phyloP scores from a whole-genome alignment of 2,797 vertebrate species.

The Enoplosus armatus region DNA sequence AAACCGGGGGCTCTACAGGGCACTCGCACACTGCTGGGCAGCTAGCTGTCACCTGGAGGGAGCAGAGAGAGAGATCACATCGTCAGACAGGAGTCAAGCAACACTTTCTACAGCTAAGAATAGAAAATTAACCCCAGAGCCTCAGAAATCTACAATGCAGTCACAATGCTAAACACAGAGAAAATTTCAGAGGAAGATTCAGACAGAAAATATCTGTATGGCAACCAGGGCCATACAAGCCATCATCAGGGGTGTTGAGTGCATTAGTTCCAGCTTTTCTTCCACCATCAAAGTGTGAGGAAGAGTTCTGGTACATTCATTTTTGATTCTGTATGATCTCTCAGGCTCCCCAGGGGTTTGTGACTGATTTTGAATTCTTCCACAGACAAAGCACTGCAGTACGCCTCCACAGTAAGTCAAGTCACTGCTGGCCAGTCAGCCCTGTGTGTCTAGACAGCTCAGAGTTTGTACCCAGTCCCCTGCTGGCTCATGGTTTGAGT shows the following conservation, averaged over 20 bases:
- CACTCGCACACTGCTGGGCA: slow-evolving; percentile 82
- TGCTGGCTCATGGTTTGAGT: slow-evolving; percentile 65
- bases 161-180: background rate
- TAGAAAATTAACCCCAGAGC: background rate
- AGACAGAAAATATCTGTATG: background rate
- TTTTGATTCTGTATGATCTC: slow-evolving; percentile 7
- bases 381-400: background rate
- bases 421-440: slow-evolving; percentile 41
- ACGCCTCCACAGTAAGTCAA: slow-evolving; percentile 25
- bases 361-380: slow-evolving; percentile 16
- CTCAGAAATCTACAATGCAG: background rate
- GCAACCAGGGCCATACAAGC: background rate
- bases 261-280: background rate
- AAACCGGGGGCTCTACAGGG: slow-evolving; percentile 56
- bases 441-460: slow-evolving; percentile 61
- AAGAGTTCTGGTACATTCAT: background rate
- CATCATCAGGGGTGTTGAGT: background rate
- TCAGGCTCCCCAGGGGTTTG: background rate
- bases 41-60: slow-evolving; percentile 76
- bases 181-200: background rate
- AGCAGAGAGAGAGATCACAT: background rate
- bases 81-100: background rate
- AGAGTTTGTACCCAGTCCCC: slow-evolving; percentile 43
- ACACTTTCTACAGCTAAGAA: background rate
- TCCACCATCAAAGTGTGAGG: slow-evolving; percentile 13